A percentile compares a stretch with the other conserved stretches of the same genome.
Conservation (phyloP, 2,888 invertebrate genomes). For the Muschampia staudingeri region DNA sequence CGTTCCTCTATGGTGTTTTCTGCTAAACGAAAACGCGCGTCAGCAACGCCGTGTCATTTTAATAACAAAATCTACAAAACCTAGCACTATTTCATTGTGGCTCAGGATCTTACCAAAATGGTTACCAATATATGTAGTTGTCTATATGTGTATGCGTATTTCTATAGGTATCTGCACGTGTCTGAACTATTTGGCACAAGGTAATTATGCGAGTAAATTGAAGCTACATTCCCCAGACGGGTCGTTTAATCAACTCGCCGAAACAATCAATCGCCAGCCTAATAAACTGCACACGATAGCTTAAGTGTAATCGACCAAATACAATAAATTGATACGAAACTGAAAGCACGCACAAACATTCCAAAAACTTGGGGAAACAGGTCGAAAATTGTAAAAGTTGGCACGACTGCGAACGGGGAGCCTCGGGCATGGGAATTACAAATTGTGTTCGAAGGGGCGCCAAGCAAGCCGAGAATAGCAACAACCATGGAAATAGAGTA, state of each 20-base stretch:
- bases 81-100: background rate
- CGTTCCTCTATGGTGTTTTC: background rate
- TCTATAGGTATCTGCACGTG: slow-evolving; percentile 1
- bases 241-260: slow-evolving; percentile 16
- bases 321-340: slow-evolving; percentile 48
- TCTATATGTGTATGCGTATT: background rate
- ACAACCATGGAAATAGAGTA: slow-evolving; percentile 7
- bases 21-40: background rate
- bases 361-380: slow-evolving; percentile 31
- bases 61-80: background rate
- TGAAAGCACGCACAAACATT: slow-evolving; percentile 43
- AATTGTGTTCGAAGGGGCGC: slow-evolving; percentile 56
- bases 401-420: slow-evolving; percentile 20
- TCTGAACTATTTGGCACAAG: background rate
- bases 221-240: slow-evolving; percentile 15
- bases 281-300: slow-evolving; percentile 28
- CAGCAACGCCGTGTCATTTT: background rate
- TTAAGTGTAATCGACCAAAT: slow-evolving; percentile 33
- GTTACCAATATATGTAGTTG: background rate
- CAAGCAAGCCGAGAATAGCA: slow-evolving; percentile 24
- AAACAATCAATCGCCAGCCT: slow-evolving; percentile 27
- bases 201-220: slow-evolving; percentile 9
- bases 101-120: no score
- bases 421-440: slow-evolving; percentile 28
- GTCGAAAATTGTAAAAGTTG: slow-evolving; percentile 47